A percentile compares a stretch with the other conserved stretches of the same genome.
Evolutionary conservation across 1,140 invertebrate species (phyloP).

Genomic region (Zophobas morio): DNA sequence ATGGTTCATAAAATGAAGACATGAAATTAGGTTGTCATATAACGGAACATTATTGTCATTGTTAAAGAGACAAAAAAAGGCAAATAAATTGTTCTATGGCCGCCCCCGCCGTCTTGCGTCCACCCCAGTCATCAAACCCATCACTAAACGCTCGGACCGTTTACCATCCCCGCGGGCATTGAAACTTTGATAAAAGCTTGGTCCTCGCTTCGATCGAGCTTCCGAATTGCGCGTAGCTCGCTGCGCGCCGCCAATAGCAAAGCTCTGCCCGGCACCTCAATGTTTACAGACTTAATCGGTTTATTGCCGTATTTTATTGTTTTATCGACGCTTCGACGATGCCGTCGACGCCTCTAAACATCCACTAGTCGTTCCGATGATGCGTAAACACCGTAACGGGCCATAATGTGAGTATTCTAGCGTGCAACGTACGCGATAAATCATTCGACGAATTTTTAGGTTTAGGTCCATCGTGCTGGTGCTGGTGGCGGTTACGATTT

Average conservation of each 20-base stretch:
- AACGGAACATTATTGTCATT: no score
- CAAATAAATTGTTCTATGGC: no score
- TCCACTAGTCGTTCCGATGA: neutral
- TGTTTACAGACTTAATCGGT: conserved; percentile 51
- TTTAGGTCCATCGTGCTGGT: neutral
- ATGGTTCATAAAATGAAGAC: no score
- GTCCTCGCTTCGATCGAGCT: conserved; percentile 41
- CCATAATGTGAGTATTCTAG: conserved; percentile 19
- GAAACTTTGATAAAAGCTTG: conserved; percentile 46
- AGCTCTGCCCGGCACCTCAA: conserved; percentile 33
- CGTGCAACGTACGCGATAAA: neutral
- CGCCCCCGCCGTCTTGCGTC: neutral
- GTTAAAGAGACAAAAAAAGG: no score
- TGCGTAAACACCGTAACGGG: conserved; percentile 30
- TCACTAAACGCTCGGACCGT: conserved; percentile 23
- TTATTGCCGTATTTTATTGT: conserved; percentile 40
- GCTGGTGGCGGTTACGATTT: neutral
- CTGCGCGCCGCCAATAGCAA: conserved; percentile 5
- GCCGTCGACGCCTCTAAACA: conserved; percentile 29
- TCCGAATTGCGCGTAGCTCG: conserved; percentile 20
- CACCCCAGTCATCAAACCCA: conserved; percentile 11
- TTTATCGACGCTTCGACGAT: conserved; percentile 30
- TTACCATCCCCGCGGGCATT: conserved; percentile 42
- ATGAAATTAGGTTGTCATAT: no score
- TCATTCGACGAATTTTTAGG: conserved; percentile 1